Base-by-base conservation (phyloP, 2,797 vertebrate species). In the Chanos chanos region DNA sequence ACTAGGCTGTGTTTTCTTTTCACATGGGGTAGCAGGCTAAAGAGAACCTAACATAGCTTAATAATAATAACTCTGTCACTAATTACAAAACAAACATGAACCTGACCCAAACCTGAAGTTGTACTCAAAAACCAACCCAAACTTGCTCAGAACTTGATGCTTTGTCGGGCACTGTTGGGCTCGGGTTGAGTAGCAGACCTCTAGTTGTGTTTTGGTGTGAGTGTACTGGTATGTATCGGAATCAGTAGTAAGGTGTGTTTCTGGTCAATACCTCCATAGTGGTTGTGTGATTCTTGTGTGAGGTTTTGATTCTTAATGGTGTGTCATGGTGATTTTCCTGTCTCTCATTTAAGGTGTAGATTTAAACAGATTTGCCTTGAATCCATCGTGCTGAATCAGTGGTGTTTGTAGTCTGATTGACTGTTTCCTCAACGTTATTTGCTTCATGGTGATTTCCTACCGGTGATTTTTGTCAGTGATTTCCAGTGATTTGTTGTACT, bases 211-310 rank as follows among this genome's bases (percentile, higher is more conserved):
- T 9, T 9, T 16, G 7, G 3, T 47, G 21, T 59, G 28, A 18
- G 4, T 18, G 30, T 13, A 16, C 27, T 18, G 6, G 8, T 30
- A 3, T 19, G 9, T n/a, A 1, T 24, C 24, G 25, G 7, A 5
- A 25, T 27, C 39, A 36, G 16, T 15, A 9, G 39, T 39, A 59
- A 71, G 74, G 31, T 69, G 70, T 43, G 60, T 27, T 30, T 4
- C 13, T 19, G n/a, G 31, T 25, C 24, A 10, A 49, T 43, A 55
- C 73, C 64, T 61, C 33, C 27, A 61, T 57, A 69, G n/a, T n/a
- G n/a, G 59, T 12, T 7, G 7, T 77, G 62, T 64, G 28, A 66
- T 56, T n/a, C 72, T 58, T 54, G 70, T 57, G 51, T 73, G 57
- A 64, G 69, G 76, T 77, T 60, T 4, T 44, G 13, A 41, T 40